A percentile compares a stretch with the other conserved stretches of the same genome.
Conservation (phyloP, 2,113 vertebrate species). For the Octodon degus region DNA sequence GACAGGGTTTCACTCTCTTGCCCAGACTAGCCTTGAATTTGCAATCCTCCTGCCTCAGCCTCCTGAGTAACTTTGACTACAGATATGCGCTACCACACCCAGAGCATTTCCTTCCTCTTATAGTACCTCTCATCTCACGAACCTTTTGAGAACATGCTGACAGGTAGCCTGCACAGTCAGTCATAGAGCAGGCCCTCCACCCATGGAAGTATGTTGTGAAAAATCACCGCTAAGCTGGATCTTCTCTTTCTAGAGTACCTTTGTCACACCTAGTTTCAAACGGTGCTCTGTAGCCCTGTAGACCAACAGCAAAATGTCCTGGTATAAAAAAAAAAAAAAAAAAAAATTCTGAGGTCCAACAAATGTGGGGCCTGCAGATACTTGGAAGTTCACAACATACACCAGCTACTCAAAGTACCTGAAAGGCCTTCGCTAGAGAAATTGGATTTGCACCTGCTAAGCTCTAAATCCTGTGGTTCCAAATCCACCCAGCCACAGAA, state of each 20-base stretch:
- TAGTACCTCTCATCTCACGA: not conserved
- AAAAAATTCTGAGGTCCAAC: not conserved
- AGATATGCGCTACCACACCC: not conserved
- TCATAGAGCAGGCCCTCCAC: not conserved
- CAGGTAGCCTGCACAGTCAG: not conserved
- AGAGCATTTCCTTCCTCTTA: not conserved
- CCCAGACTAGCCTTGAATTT: not conserved
- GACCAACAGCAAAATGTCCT: not conserved
- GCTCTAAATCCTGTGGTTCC: not conserved
- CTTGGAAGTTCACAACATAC: not conserved
- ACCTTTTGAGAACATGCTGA: not conserved
- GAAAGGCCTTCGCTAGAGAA: not conserved
- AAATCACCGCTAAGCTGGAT: not conserved
- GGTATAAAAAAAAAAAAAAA: not conserved
- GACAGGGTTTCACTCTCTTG: not conserved
- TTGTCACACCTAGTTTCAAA: not conserved
- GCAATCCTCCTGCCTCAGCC: not conserved
- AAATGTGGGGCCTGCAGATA: not conserved
- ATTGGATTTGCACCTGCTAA: not conserved
- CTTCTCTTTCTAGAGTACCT: slow-evolving; percentile 42
- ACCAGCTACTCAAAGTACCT: not conserved
- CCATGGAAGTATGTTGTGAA: not conserved
- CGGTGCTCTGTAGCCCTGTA: not conserved
- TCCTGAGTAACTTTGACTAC: not conserved
- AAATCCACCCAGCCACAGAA: not conserved